Evolutionary conservation across 2,888 invertebrate genomes (phyloP).

Genomic region (Temnothorax rugatulus): DNA sequence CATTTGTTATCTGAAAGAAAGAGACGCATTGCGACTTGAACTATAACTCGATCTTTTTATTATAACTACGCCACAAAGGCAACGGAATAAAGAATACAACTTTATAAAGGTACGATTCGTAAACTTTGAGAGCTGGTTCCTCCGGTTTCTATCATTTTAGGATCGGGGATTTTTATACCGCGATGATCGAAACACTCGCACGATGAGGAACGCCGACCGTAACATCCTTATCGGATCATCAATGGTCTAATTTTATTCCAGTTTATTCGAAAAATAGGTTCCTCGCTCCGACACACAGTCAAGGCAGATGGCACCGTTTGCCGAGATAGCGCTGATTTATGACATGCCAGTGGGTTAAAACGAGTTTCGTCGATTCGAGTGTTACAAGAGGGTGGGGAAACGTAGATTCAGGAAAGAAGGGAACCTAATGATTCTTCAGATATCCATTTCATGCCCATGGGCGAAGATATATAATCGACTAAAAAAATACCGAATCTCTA

Average conservation of each 20-base stretch:
- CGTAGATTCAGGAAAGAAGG: conserved; percentile 53
- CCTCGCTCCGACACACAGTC: conserved; percentile 63
- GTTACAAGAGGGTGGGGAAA: conserved; percentile 52
- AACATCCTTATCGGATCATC: conserved; percentile 66
- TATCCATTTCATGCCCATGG: conserved; percentile 43
- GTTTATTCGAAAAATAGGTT: conserved; percentile 74
- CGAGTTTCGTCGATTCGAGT: conserved; percentile 69
- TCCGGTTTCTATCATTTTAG: not conserved
- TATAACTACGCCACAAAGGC: not conserved
- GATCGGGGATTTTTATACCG: conserved; percentile 5
- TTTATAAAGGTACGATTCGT: not conserved
- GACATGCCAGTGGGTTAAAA: conserved; percentile 73
- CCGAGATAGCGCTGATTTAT: conserved; percentile 83
- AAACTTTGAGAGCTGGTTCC: conserved; percentile 2
- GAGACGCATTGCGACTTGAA: not conserved
- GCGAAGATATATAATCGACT: conserved; percentile 60
- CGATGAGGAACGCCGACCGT: not conserved
- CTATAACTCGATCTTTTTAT: not conserved
- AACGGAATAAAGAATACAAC: not conserved
- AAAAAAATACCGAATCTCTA: conserved; percentile 18
- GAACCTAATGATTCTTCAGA: conserved; percentile 53
- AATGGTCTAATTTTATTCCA: conserved; percentile 82
- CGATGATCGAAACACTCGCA: conserved; percentile 16
- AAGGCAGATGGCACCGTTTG: conserved; percentile 78
- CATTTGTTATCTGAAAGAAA: not conserved